Base-by-base conservation (phyloP, 2,888 invertebrate genomes). In the Panzeria rudis region DNA sequence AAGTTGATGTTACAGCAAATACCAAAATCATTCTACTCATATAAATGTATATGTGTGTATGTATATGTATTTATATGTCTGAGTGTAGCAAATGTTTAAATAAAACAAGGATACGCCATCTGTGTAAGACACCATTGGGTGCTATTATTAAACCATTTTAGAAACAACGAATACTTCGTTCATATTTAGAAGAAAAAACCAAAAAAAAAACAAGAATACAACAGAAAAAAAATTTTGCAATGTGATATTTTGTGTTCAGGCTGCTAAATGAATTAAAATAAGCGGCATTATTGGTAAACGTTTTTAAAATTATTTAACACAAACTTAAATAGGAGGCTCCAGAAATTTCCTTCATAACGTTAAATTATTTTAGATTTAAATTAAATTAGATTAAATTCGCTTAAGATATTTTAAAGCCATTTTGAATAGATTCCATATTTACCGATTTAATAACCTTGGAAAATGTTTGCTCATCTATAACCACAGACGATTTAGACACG, bases 91-190 rank as follows among this genome's bases (percentile, higher is more conserved):
- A 82, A 82, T 76, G 68, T 81, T 54, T 38, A 62, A 72, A 64
- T 64, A 71, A 79, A 72, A 62, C 11, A 15, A 64, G 47, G 7
- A 77, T 20, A 75, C 62, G 52, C 59, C 85, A 85, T 79, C 82
- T 85, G 78, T 50, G 69, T 75, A 75, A 64, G 81, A 85, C 84
- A 82, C 84, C 81, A 75, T 71, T 64, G 84, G 84, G 71, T 79
- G 62, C 78, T 56, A 79, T 85, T 85, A 85, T 82, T 85, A 82
- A 72, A 85, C 62, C 54, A 69, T 75, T 78, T 81, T 68, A 47
- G 47, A 64, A 85, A 50, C 71, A 56, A 47, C 62, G 32, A 29
- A 66, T 25, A 50, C 52, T 64, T 47, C n/a, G 11, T 68, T 23
- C 17, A 17, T 73, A 71, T 54, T 54, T 29, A 4, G 15, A 3